Percentiles rank a stretch among this genome's conserved stretches.
phyloP scores from a whole-genome alignment of 2,888 invertebrate species.

The Hypsopygia costalis region DNA sequence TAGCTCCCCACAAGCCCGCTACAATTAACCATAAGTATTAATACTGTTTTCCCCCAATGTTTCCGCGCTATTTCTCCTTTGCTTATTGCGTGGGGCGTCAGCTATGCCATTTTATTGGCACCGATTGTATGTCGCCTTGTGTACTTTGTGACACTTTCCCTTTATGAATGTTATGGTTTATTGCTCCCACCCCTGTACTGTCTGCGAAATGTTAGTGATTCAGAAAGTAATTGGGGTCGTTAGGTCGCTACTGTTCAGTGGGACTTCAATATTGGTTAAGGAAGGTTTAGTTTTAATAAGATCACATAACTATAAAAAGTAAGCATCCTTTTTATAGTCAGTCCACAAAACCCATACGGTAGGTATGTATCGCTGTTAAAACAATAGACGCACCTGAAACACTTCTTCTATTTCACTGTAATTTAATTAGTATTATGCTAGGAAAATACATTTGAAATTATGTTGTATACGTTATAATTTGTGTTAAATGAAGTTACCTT shows the following conservation, averaged over 20 bases:
- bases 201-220: conserved; percentile 33
- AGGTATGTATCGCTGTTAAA: too few species aligned
- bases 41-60: conserved; percentile 74
- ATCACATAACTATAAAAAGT: neutral
- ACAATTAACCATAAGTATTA: conserved; percentile 79
- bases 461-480: too few species aligned
- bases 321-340: too few species aligned
- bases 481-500: too few species aligned
- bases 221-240: conserved; percentile 35
- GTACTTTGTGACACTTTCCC: conserved; percentile 69
- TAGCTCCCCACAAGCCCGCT: conserved; percentile 42
- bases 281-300: conserved; percentile 1
- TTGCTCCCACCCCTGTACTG: conserved; percentile 39
- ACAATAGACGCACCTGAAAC: too few species aligned
- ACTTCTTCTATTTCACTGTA: too few species aligned
- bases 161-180: conserved; percentile 70
- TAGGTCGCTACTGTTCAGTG: conserved; percentile 26
- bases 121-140: conserved; percentile 67
- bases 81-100: conserved; percentile 73
- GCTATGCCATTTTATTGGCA: conserved; percentile 69
- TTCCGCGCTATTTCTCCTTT: conserved; percentile 72
- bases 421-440: too few species aligned
- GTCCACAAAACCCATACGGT: too few species aligned
- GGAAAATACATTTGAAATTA: too few species aligned
- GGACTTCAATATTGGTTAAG: conserved; percentile 4